These are phyloP conservation scores for Tenthredo amoena DNA, from an alignment of 2,888 invertebrate species.

Conservation along the genomic window DNA sequence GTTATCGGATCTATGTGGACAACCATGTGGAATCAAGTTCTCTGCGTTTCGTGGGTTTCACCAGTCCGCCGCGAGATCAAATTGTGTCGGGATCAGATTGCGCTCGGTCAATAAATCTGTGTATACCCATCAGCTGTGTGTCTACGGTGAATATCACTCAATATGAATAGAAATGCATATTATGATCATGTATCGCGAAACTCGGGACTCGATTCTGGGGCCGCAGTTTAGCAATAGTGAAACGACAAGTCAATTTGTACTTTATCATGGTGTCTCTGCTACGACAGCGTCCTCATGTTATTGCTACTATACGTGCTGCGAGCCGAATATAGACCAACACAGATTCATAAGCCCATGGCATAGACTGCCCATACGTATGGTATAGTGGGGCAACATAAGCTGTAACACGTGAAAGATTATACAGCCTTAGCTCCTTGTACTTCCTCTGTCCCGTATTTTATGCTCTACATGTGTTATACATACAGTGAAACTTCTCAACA, in stretches of 20 bases:
- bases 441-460: not conserved
- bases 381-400: not conserved
- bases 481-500: not conserved
- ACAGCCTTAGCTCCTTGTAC: not conserved
- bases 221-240: no score
- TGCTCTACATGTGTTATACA: not conserved
- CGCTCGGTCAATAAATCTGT: not conserved
- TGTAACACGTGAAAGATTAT: not conserved
- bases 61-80: not conserved
- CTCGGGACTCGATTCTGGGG: not conserved
- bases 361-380: not conserved
- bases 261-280: no score
- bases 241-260: no score
- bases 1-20: no score
- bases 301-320: not conserved
- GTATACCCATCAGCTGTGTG: not conserved
- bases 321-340: not conserved
- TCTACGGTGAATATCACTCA: not conserved
- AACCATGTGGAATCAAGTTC: not conserved
- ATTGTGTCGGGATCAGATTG: not conserved
- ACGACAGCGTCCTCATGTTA: not conserved
- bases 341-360: not conserved
- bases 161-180: not conserved
- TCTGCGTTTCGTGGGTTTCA: not conserved
- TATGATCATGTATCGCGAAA: not conserved